These are phyloP conservation scores for Pocillopora meandrina DNA, from an alignment of 92 coral and sea anemone species.

Conservation along the genomic window DNA sequence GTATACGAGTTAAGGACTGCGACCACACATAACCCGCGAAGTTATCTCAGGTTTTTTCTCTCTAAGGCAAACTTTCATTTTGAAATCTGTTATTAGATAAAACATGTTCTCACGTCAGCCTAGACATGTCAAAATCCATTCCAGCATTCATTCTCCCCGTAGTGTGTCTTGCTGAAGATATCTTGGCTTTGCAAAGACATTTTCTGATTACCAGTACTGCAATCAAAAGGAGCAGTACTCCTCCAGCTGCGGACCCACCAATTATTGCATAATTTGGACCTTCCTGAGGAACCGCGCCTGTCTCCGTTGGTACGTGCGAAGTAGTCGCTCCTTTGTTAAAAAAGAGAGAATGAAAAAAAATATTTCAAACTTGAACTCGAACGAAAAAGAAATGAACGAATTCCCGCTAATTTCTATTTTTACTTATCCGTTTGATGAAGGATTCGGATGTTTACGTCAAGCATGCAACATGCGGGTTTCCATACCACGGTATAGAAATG, in stretches of 20 bases:
- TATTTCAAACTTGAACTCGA: background rate
- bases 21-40: no score
- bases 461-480: no score
- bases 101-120: background rate
- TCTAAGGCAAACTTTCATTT: background rate
- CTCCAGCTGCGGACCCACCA: constrained; percentile 36
- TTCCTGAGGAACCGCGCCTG: constrained; percentile 16
- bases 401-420: no score
- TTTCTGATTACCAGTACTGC: constrained; percentile 9
- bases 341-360: background rate
- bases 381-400: no score
- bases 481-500: no score
- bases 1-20: no score
- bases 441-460: no score
- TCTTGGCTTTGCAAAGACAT: constrained; percentile 11
- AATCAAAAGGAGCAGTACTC: constrained; percentile 15
- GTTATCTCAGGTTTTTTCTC: background rate
- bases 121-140: constrained; percentile 9
- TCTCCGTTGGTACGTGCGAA: background rate
- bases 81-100: background rate
- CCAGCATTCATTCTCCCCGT: constrained; percentile 8
- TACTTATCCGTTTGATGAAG: no score
- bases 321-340: background rate
- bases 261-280: constrained; percentile 8
- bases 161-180: background rate